A percentile compares a stretch with the other conserved stretches of the same genome.
Evolutionary conservation across 2,797 vertebrate genomes (phyloP).

Genomic region (Hephaestus fuliginosus): DNA sequence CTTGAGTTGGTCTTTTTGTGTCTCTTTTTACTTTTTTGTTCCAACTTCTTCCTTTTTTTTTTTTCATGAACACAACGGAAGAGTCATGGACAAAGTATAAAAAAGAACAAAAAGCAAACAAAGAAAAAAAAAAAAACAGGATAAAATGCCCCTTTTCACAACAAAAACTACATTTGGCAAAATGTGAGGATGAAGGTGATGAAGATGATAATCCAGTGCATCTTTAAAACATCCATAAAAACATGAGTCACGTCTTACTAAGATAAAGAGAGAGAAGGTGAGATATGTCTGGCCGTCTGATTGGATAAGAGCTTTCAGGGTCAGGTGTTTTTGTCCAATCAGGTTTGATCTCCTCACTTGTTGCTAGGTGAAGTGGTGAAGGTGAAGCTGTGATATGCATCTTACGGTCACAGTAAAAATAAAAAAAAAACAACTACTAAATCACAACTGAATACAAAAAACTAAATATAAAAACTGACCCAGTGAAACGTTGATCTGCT

Average conservation of each 20-base stretch:
- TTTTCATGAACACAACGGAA: constrained; percentile 80
- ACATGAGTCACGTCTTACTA: constrained; percentile 56
- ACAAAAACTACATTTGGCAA: constrained; percentile 85
- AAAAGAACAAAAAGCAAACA: constrained; percentile 69
- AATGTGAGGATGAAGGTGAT: constrained; percentile 51
- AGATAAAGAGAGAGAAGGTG: constrained; percentile 32
- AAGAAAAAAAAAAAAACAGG: constrained; percentile 36
- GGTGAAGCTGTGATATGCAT: constrained; percentile 40
- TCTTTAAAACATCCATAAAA: constrained; percentile 59
- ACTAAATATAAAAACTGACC: constrained; percentile 44
- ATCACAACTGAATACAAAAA: constrained; percentile 37
- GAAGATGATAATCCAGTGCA: constrained; percentile 81
- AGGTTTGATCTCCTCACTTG: constrained; percentile 50
- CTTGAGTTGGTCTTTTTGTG: constrained; percentile 84
- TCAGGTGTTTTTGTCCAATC: constrained; percentile 61
- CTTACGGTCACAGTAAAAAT: constrained; percentile 31
- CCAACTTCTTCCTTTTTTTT: constrained; percentile 76
- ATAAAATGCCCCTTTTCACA: constrained; percentile 81
- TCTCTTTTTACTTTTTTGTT: constrained; percentile 73
- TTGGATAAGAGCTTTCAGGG: constrained; percentile 73
- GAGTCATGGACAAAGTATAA: constrained; percentile 77
- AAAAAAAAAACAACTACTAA: constrained; percentile 24
- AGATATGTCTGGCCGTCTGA: constrained; percentile 57
- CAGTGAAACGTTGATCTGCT: constrained; percentile 49
- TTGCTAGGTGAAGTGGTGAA: constrained; percentile 16